These are phyloP conservation scores for Lepidurus arcticus DNA, from an alignment of 1,140 invertebrate species.

Conservation along the genomic window DNA sequence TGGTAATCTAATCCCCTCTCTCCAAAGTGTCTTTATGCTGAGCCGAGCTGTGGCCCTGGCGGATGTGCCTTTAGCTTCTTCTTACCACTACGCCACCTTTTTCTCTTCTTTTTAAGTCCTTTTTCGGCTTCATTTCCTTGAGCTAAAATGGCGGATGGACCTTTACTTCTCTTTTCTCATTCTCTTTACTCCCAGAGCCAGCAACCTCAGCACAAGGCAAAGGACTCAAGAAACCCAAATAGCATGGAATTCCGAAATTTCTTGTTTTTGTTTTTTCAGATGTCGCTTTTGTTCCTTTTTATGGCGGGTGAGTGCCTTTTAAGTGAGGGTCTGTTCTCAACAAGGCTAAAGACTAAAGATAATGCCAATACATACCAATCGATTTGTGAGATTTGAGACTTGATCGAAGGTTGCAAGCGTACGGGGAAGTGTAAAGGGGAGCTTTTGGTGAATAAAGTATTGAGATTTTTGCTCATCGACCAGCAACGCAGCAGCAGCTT, in stretches of 20 bases:
- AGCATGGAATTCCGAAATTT: background rate
- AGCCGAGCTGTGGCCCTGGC: background rate
- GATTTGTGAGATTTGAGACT: too few species aligned
- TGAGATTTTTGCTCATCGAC: too few species aligned
- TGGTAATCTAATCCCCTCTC: constrained; percentile 9
- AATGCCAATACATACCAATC: too few species aligned
- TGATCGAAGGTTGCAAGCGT: too few species aligned
- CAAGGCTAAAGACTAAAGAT: too few species aligned
- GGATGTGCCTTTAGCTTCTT: constrained; percentile 12
- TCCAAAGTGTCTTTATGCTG: background rate
- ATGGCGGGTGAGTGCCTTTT: too few species aligned
- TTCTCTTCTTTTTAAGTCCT: background rate
- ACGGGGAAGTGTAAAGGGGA: too few species aligned
- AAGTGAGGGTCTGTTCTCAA: too few species aligned
- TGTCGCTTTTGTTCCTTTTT: background rate
- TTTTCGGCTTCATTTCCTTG: background rate
- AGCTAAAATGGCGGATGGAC: constrained; percentile 4
- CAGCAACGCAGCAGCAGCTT: too few species aligned
- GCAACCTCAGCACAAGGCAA: constrained; percentile 13
- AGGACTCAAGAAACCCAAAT: background rate
- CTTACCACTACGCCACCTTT: background rate
- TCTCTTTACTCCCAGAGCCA: background rate
- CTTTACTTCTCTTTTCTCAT: background rate
- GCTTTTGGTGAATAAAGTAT: too few species aligned
- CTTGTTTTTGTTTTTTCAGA: background rate